Conservation (phyloP, 2,888 invertebrate species). For the Platypus cylindrus region DNA sequence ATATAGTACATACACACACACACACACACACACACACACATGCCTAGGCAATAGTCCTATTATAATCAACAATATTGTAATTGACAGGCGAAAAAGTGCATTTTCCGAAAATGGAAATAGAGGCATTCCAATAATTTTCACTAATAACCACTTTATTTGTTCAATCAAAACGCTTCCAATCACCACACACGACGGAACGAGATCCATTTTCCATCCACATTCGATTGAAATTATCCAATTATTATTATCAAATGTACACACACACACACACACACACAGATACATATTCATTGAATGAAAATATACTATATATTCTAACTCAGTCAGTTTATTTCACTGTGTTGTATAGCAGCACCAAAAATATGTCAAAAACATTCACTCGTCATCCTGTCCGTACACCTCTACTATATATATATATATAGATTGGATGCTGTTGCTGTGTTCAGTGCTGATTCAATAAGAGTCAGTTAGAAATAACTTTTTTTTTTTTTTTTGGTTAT, state of each 20-base stretch:
- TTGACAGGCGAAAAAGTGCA: constrained; percentile 8
- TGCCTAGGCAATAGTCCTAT: too few species aligned
- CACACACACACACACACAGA: too few species aligned
- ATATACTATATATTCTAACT: too few species aligned
- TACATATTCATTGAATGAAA: too few species aligned
- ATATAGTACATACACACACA: too few species aligned
- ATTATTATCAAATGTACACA: constrained; percentile 17
- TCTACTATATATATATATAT: too few species aligned
- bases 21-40: too few species aligned
- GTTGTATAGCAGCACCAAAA: too few species aligned
- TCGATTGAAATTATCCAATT: constrained; percentile 15
- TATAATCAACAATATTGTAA: too few species aligned
- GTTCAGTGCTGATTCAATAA: constrained; percentile 21
- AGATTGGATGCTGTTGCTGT: too few species aligned
- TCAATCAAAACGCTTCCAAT: constrained; percentile 15
- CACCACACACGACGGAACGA: constrained; percentile 12
- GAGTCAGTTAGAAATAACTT: constrained; percentile 21
- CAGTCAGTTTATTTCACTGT: constrained; percentile 1
- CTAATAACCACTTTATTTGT: constrained; percentile 16
- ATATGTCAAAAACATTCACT: constrained; percentile 15
- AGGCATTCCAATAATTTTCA: constrained; percentile 13
- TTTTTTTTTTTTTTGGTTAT: constrained; percentile 6
- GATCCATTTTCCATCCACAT: constrained; percentile 13
- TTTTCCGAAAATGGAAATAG: constrained; percentile 11
- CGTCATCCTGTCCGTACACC: constrained; percentile 13